Percentiles rank a stretch among this genome's conserved stretches.
Conservation (phyloP, 2,797 vertebrate genomes). For the Enteromius treurensis region DNA sequence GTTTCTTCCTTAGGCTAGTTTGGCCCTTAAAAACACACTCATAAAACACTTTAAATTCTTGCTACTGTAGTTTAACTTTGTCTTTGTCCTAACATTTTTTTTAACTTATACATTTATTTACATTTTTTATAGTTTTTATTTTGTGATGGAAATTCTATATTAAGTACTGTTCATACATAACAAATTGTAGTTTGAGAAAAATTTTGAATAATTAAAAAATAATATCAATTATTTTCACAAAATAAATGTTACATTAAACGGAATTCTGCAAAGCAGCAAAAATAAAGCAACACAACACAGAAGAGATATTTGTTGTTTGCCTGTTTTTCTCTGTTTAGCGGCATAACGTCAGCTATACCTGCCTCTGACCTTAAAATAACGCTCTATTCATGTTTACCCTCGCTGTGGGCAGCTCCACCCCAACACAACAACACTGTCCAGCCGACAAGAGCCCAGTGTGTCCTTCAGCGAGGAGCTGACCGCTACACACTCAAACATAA, state of each 20-base stretch:
- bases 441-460: constrained; percentile 57
- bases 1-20: not conserved
- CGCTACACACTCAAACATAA: constrained; percentile 27
- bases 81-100: not conserved
- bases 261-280: not conserved
- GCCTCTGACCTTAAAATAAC: constrained; percentile 53
- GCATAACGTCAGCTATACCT: constrained; percentile 54
- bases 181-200: not conserved
- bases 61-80: too few species aligned
- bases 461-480: constrained; percentile 25
- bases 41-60: not conserved
- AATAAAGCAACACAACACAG: not conserved
- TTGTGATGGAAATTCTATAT: not conserved
- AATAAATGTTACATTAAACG: not conserved
- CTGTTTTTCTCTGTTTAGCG: not conserved
- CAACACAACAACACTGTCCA: constrained; percentile 52
- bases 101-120: not conserved
- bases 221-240: not conserved
- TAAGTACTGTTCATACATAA: not conserved
- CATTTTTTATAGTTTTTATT: not conserved
- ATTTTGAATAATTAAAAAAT: not conserved
- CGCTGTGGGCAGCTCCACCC: constrained; percentile 60
- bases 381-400: constrained; percentile 59
- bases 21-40: not conserved
- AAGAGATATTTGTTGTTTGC: not conserved